Conservation (phyloP, 2,113 vertebrate genomes). For the Megalops atlanticus region DNA sequence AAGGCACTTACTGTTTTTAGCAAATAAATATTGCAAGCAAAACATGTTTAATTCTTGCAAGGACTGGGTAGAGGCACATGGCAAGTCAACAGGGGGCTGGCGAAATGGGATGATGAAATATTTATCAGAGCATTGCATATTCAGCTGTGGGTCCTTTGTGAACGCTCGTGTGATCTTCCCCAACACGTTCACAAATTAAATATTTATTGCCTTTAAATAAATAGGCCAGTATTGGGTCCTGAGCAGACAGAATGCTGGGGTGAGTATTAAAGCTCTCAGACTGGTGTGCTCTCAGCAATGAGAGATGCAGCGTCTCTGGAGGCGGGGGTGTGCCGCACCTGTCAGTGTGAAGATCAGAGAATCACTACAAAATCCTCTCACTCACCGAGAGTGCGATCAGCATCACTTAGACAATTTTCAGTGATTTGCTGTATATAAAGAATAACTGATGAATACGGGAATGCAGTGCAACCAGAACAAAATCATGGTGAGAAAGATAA, state of each 20-base stretch:
- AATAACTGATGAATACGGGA: neutral
- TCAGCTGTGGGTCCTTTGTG: conserved; percentile 73
- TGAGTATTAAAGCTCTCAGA: conserved; percentile 39
- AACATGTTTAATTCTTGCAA: conserved; percentile 73
- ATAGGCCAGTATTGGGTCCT: conserved; percentile 58
- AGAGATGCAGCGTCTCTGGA: conserved; percentile 56
- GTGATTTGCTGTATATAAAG: neutral
- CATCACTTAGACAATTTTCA: neutral
- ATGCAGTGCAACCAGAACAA: neutral
- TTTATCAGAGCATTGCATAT: conserved; percentile 76
- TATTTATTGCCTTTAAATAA: conserved; percentile 78
- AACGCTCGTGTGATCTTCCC: conserved; percentile 72
- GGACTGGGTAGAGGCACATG: conserved; percentile 68
- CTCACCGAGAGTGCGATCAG: conserved; percentile 51
- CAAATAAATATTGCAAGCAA: conserved; percentile 70
- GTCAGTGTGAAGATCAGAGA: conserved; percentile 62
- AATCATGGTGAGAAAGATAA: neutral
- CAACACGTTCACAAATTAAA: conserved; percentile 76
- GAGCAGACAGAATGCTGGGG: conserved; percentile 26
- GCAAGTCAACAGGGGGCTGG: conserved; percentile 63
- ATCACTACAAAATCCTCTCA: conserved; percentile 50
- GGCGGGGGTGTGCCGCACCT: conserved; percentile 52
- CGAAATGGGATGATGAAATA: conserved; percentile 74
- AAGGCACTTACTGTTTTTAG: conserved; percentile 48
- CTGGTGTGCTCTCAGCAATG: conserved; percentile 51